Evolutionary conservation across 2,888 invertebrate genomes (phyloP).

Genomic region (Ommatoiulus sabulosus): DNA sequence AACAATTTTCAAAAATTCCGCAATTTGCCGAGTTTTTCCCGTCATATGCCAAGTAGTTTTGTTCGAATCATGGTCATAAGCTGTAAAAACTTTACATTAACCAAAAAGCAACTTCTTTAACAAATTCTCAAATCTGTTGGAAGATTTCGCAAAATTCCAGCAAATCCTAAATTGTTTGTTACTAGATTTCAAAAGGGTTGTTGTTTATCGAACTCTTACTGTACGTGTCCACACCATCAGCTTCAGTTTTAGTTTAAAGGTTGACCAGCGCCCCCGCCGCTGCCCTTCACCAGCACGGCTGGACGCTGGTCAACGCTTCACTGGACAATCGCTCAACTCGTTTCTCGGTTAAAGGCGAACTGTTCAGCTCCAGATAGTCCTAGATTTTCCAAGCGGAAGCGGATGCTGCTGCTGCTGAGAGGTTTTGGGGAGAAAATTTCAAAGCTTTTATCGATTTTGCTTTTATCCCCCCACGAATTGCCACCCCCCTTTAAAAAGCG

Average conservation of each 20-base stretch:
- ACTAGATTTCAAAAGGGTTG: too few species aligned
- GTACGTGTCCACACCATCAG: neutral
- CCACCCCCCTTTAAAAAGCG: slow-evolving; percentile 1
- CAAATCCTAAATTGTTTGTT: too few species aligned
- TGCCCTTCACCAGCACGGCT: neutral
- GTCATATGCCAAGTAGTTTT: too few species aligned
- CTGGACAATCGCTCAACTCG: neutral
- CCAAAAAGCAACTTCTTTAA: too few species aligned
- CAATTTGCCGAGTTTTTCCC: too few species aligned
- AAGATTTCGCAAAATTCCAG: too few species aligned
- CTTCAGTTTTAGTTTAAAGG: neutral
- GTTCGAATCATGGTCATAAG: too few species aligned
- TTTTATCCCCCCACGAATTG: neutral
- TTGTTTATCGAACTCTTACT: too few species aligned
- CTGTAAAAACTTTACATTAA: too few species aligned
- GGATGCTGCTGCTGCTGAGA: slow-evolving; percentile 33
- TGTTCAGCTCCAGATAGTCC: neutral
- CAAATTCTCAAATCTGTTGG: too few species aligned
- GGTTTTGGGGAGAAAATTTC: slow-evolving; percentile 30
- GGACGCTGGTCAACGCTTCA: neutral
- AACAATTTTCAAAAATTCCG: too few species aligned
- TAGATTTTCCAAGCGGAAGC: neutral
- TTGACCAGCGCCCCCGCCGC: neutral
- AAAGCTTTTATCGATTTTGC: slow-evolving; percentile 26
- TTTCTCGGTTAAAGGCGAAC: neutral